Evolutionary conservation across 2,888 invertebrate species (phyloP).

Genomic region (Lymantria dispar): DNA sequence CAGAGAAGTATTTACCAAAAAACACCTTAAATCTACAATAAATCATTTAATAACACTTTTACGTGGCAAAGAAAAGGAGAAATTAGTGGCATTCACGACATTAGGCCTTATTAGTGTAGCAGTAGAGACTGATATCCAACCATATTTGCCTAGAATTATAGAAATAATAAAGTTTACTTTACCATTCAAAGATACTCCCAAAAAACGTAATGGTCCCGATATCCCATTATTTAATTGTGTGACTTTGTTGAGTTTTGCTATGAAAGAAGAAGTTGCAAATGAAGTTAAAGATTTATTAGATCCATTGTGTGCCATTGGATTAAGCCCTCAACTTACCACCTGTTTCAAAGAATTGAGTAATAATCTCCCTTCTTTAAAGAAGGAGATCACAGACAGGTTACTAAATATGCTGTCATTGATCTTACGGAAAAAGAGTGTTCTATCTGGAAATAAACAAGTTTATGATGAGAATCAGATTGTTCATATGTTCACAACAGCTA

Average conservation of each 20-base stretch:
- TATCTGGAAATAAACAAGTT: slow-evolving; percentile 65
- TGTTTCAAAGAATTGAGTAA: slow-evolving; percentile 95
- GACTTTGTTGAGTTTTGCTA: slow-evolving; percentile 94
- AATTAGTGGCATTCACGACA: slow-evolving; percentile 93
- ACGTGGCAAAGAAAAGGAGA: slow-evolving; percentile 91
- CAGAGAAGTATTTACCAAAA: slow-evolving; percentile 88
- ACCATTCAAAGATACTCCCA: slow-evolving; percentile 89
- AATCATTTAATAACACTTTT: slow-evolving; percentile 90
- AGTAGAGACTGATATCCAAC: slow-evolving; percentile 90
- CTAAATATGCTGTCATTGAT: slow-evolving; percentile 95
- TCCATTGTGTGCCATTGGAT: slow-evolving; percentile 94
- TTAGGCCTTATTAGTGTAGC: slow-evolving; percentile 96
- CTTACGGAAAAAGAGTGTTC: slow-evolving; percentile 92
- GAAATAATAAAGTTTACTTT: slow-evolving; percentile 89
- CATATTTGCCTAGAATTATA: slow-evolving; percentile 91
- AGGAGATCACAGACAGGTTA: slow-evolving; percentile 95
- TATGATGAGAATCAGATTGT: slow-evolving; percentile 65
- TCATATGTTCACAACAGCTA: slow-evolving; percentile 62
- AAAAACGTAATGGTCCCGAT: slow-evolving; percentile 89
- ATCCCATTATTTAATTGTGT: slow-evolving; percentile 96
- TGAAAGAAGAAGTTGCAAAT: slow-evolving; percentile 88
- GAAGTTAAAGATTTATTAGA: slow-evolving; percentile 93
- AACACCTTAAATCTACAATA: slow-evolving; percentile 89
- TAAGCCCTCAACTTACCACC: slow-evolving; percentile 94
- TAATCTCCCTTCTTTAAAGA: slow-evolving; percentile 93